Base-by-base conservation (phyloP, 1,140 invertebrate genomes). In the Calycopis cecrops region DNA sequence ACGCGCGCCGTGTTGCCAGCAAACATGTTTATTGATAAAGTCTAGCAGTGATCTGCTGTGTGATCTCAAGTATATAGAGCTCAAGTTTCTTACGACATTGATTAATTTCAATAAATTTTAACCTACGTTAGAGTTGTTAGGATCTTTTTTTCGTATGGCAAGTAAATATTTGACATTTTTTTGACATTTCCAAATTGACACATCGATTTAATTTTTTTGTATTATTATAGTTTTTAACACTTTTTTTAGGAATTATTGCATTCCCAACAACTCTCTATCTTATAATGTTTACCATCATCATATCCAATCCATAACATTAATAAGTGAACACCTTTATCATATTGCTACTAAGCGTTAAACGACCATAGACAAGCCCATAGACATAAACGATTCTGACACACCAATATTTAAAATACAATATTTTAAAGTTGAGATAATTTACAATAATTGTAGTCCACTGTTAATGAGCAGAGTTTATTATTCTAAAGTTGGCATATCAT, bases 401-500 rank as follows among this genome's bases (percentile, higher is more conserved):
- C 53, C 57, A 47, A 63, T 59, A 51, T 59, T 57, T 58, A 55
- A 62, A 57, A 52, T 58, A 62, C 49, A 44, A 59, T 48, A 49
- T 49, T 55, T 52, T 60, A 48, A 55, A 28, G 28, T 35, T 42
- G 48, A 60, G 48, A 60, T 55, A 55, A 38, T 55, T n/a, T n/a
- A n/a, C 49, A 59, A 54, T 42, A 48, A 49, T 34, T 64, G 61
- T 64, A 51, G 57, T 65, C 66, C 64, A 61, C 64, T 62, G 38
- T 52, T 40, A 35, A 55, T 72, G 69, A 73, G 67, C 69, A 69
- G 49, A 63, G 57, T 62, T 62, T 72, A 71, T 55, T 59, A 65
- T 62, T 58, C 68, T 76, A 76, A 77, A 77, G 77, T 79, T 79
- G 74, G 76, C 76, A 76, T 63, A 63, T 63, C 52, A 53, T 79